Percentiles rank a stretch among this genome's conserved stretches.
These are phyloP conservation scores for Acrocephalus scirpaceus DNA, from an alignment of 2,797 vertebrate genomes.

Conservation along the genomic window DNA sequence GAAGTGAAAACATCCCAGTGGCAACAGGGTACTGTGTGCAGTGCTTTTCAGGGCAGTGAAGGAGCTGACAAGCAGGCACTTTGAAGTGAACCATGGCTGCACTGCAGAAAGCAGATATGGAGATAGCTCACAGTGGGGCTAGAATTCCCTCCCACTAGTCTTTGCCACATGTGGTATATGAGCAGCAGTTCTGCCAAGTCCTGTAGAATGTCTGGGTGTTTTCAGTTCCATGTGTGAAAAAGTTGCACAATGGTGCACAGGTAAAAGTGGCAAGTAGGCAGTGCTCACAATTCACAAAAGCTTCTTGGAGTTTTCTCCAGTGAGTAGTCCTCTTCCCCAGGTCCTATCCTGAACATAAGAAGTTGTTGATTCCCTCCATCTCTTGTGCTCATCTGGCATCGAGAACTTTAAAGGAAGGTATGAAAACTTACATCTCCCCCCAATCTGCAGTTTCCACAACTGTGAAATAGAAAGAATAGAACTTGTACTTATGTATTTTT, in stretches of 20 bases:
- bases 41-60: background rate
- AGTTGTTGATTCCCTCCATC: background rate
- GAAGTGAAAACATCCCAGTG: background rate
- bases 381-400: background rate
- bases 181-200: background rate
- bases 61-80: background rate
- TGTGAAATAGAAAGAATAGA: background rate
- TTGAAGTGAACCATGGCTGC: background rate
- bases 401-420: background rate
- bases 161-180: background rate
- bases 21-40: background rate
- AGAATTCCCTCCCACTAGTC: background rate
- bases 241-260: background rate
- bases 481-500: background rate
- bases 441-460: background rate
- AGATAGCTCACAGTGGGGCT: background rate
- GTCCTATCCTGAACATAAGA: rapidly evolving
- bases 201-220: background rate
- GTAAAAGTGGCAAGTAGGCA: background rate
- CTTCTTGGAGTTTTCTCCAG: background rate
- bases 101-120: background rate
- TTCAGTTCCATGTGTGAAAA: background rate
- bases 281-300: background rate
- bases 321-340: background rate
- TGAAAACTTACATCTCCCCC: background rate